Evolutionary conservation across 2,888 invertebrate species (phyloP).

Genomic region (Drosophila subsilvestris): DNA sequence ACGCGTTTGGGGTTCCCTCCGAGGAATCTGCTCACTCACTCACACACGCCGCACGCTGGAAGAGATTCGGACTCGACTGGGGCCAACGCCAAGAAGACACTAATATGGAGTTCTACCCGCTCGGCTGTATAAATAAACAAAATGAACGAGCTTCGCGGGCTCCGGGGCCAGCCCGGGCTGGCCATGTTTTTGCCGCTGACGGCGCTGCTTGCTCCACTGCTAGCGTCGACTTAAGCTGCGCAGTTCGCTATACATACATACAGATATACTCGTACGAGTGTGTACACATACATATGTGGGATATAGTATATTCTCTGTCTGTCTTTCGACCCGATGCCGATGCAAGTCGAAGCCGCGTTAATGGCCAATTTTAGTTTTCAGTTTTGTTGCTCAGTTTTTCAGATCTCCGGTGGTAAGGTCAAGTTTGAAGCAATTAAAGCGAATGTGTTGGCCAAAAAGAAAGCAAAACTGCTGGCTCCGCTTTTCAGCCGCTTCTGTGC

Average conservation of each 20-base stretch:
- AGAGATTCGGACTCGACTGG: constrained; percentile 46
- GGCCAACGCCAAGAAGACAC: constrained; percentile 81
- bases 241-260: constrained; percentile 29
- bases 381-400: constrained; percentile 37
- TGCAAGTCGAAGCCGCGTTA: constrained; percentile 65
- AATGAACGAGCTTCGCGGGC: constrained; percentile 55
- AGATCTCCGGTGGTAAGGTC: constrained; percentile 72
- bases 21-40: constrained; percentile 25
- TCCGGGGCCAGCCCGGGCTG: constrained; percentile 31
- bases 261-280: too few relatives aligned
- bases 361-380: constrained; percentile 62
- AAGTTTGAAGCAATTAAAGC: constrained; percentile 71
- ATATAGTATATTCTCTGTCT: constrained; percentile 43
- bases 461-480: constrained; percentile 61
- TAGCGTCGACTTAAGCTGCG: constrained; percentile 25
- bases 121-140: constrained; percentile 81
- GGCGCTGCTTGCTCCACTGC: constrained; percentile 9
- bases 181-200: constrained; percentile 40
- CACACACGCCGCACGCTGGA: constrained; percentile 37
- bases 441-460: constrained; percentile 59
- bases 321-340: constrained; percentile 41
- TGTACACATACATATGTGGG: too few relatives aligned
- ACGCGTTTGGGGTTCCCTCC: constrained; percentile 16
- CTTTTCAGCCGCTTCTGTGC: constrained; percentile 41
- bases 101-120: constrained; percentile 77